Evolutionary conservation across 2,113 vertebrate genomes (phyloP).

Genomic region (Hepsetus odoe): DNA sequence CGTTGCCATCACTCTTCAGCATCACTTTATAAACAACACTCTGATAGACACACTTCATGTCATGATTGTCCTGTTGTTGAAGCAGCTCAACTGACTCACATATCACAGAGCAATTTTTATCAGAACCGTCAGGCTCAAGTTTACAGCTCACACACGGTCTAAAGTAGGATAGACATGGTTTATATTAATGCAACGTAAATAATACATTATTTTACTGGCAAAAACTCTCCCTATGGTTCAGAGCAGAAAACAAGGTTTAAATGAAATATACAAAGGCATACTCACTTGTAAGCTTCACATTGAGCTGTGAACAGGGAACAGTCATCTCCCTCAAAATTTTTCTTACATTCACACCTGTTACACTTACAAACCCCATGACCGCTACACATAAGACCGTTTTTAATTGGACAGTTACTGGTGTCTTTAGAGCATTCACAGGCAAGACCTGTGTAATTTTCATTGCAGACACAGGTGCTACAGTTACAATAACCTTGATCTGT

Average conservation of each 20-base stretch:
- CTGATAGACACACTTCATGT: conserved; percentile 17
- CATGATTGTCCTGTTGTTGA: background rate
- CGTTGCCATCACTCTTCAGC: background rate
- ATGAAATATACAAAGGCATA: conserved; percentile 1
- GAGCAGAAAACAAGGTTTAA: background rate
- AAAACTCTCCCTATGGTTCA: background rate
- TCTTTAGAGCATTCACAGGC: conserved; percentile 70
- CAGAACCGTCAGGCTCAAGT: accelerated
- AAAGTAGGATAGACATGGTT: background rate
- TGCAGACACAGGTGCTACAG: conserved; percentile 72
- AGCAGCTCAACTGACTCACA: background rate
- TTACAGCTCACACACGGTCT: conserved; percentile 18
- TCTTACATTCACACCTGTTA: conserved; percentile 70
- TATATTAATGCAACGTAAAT: too few species aligned
- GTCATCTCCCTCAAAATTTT: conserved; percentile 61
- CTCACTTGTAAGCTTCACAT: conserved; percentile 66
- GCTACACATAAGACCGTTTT: conserved; percentile 58
- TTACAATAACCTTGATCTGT: conserved; percentile 70
- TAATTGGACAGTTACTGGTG: conserved; percentile 53
- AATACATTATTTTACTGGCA: background rate
- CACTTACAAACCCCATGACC: conserved; percentile 71
- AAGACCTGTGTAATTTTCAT: conserved; percentile 58
- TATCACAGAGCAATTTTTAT: accelerated
- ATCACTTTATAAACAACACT: conserved; percentile 28
- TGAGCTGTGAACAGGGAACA: conserved; percentile 66